These are phyloP conservation scores for Centropyge bicolor DNA, from an alignment of 2,797 vertebrate genomes.

Conservation along the genomic window DNA sequence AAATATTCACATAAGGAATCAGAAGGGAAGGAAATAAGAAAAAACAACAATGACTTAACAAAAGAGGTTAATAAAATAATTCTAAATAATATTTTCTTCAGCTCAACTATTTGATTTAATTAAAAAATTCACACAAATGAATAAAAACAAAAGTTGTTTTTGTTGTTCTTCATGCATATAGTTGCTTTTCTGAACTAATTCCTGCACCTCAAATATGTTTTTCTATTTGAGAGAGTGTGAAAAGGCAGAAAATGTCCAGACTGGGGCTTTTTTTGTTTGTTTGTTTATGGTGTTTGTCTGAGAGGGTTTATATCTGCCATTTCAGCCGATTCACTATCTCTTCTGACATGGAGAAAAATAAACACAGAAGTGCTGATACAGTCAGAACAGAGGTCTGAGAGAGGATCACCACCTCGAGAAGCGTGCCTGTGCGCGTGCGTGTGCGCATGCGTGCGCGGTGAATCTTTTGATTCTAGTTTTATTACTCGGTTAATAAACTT, in stretches of 20 bases:
- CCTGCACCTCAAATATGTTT: background rate
- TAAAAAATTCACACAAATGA: background rate
- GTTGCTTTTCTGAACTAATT: background rate
- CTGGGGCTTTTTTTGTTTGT: background rate
- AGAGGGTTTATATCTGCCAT: constrained; percentile 26
- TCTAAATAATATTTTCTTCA: background rate
- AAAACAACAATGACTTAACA: background rate
- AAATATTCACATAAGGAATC: background rate
- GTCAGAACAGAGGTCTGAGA: constrained; percentile 28
- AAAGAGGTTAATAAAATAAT: too few relatives aligned
- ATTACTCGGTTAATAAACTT: background rate
- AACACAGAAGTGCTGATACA: constrained; percentile 66
- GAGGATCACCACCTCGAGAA: background rate
- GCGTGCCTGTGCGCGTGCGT: background rate
- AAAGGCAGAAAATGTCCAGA: background rate
- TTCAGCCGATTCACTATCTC: constrained; percentile 68
- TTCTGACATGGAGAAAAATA: constrained; percentile 43
- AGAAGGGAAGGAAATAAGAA: background rate
- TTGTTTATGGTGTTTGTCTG: constrained; percentile 37
- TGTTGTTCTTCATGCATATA: background rate
- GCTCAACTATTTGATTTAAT: background rate
- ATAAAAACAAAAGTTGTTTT: too few relatives aligned
- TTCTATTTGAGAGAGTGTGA: background rate
- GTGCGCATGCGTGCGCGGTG: background rate
- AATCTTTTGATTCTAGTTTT: background rate